Conservation (phyloP, 2,113 vertebrate species). For the Prochilodus magdalenae region DNA sequence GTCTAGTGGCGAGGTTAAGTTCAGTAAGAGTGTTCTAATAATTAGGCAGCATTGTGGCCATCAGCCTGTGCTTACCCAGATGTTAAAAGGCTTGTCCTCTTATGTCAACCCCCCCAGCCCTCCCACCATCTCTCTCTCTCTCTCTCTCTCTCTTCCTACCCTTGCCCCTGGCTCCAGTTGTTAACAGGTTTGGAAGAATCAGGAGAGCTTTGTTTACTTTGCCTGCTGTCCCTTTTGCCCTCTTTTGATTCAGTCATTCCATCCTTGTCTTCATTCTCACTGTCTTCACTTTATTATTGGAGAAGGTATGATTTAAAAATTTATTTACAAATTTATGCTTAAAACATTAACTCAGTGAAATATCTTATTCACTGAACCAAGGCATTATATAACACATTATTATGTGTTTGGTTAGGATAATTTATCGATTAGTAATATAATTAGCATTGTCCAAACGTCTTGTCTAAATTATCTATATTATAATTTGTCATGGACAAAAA, state of each 20-base stretch:
- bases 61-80: conserved; percentile 91
- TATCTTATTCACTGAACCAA: too few species aligned
- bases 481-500: too few species aligned
- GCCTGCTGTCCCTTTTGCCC: background rate
- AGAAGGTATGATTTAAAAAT: background rate
- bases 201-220: background rate
- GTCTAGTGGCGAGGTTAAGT: conserved; percentile 83
- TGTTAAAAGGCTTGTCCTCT: conserved; percentile 88
- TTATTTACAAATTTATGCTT: too few species aligned
- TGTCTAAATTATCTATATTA: too few species aligned
- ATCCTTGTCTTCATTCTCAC: conserved; percentile 2
- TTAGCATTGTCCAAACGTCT: too few species aligned
- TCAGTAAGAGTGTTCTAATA: conserved; percentile 92
- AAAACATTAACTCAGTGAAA: too few species aligned
- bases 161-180: conserved; percentile 34
- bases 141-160: conserved; percentile 11
- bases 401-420: too few species aligned
- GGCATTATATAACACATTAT: too few species aligned
- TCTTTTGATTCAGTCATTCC: background rate
- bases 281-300: background rate
- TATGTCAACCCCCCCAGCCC: conserved; percentile 71
- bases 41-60: conserved; percentile 84
- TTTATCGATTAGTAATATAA: too few species aligned
- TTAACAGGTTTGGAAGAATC: conserved; percentile 5
- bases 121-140: conserved; percentile 57